A percentile compares a stretch with the other conserved stretches of the same genome.
These are phyloP conservation scores for Chaetodon auriga DNA, from an alignment of 2,113 vertebrate species.

Conservation along the genomic window DNA sequence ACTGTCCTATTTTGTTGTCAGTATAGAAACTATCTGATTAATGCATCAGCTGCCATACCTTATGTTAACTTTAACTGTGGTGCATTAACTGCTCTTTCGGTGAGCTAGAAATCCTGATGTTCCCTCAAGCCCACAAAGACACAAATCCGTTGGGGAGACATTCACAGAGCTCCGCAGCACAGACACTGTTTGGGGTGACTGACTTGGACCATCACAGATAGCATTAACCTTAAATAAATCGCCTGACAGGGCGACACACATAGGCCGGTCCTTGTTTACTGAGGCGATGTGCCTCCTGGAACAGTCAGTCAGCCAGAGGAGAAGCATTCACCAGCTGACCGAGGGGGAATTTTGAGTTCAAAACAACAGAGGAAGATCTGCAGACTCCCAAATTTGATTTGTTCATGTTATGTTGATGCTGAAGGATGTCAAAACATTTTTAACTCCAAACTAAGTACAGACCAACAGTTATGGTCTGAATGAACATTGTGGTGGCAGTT, in stretches of 20 bases:
- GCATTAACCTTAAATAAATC: constrained; percentile 51
- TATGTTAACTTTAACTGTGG: background rate
- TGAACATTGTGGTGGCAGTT: too few relatives aligned
- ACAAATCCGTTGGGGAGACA: background rate
- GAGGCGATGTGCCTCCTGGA: constrained; percentile 20
- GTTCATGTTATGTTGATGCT: background rate
- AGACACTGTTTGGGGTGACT: constrained; percentile 22
- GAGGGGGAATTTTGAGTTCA: constrained; percentile 20
- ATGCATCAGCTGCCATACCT: background rate
- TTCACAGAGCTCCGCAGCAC: constrained; percentile 11
- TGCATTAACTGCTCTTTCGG: background rate
- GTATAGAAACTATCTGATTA: background rate
- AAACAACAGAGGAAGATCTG: constrained; percentile 18
- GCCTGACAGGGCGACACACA: background rate
- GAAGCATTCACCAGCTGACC: constrained; percentile 18
- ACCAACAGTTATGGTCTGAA: too few relatives aligned
- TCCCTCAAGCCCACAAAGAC: background rate
- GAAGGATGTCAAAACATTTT: background rate
- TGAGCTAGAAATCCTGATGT: constrained; percentile 7
- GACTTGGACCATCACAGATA: constrained; percentile 18
- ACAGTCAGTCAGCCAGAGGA: constrained; percentile 26
- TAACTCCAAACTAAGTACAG: too few relatives aligned
- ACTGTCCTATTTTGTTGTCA: background rate
- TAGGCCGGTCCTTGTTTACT: constrained; percentile 22
- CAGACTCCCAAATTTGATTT: constrained; percentile 12